Conservation (phyloP, 2,797 vertebrate species). For the Podarcis siculus region DNA sequence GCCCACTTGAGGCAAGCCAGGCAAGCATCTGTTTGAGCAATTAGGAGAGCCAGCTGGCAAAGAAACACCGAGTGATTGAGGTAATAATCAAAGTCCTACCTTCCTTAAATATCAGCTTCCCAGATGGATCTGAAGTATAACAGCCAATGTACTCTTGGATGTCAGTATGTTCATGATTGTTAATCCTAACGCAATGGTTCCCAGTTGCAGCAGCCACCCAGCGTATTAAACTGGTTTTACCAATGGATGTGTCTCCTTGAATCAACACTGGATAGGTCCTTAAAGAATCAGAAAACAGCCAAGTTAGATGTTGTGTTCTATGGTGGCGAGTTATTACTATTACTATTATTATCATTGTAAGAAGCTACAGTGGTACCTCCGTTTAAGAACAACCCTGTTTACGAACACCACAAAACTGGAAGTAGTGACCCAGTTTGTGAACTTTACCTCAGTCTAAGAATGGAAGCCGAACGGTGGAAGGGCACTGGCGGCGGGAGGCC, state of each 20-base stretch:
- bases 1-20: too few species aligned
- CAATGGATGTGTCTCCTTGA: conserved; percentile 97
- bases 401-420: too few species aligned
- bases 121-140: conserved; percentile 88
- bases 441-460: too few species aligned
- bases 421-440: too few species aligned
- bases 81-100: conserved; percentile 74
- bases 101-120: conserved; percentile 94
- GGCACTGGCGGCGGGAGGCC: too few species aligned
- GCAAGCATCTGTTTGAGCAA: neutral
- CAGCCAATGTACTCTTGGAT: conserved; percentile 99
- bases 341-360: too few species aligned
- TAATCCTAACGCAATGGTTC: conserved; percentile 96
- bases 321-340: too few species aligned
- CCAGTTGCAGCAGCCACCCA: conserved; percentile 93
- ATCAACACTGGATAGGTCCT: conserved; percentile 94
- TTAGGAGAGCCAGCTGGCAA: too few species aligned
- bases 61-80: neutral
- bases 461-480: too few species aligned
- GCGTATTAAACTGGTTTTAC: conserved; percentile 94
- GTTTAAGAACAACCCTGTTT: too few species aligned
- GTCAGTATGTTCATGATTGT: conserved; percentile 98
- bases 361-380: too few species aligned
- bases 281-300: conserved; percentile 27
- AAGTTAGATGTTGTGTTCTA: neutral